Conservation (phyloP, 1,140 invertebrate species). For the Bombus pascuorum region DNA sequence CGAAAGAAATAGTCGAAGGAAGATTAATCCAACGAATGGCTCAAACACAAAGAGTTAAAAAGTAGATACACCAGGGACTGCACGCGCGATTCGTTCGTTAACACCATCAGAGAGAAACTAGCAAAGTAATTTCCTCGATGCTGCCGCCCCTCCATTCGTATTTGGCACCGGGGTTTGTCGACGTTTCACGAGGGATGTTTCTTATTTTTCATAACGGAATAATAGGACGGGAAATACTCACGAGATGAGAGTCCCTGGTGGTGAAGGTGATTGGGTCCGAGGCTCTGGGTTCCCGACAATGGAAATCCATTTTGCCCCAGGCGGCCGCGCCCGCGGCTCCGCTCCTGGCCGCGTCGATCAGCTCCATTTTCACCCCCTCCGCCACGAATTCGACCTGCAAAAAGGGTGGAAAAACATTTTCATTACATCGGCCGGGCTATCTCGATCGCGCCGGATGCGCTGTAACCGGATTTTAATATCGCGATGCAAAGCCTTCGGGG, state of each 20-base stretch:
- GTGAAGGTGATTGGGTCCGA: conserved; percentile 96
- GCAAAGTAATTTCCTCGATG: not conserved
- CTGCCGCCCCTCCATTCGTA: not conserved
- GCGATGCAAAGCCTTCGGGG: not conserved
- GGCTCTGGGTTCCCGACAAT: conserved; percentile 92
- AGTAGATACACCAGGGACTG: not conserved
- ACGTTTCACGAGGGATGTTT: not conserved
- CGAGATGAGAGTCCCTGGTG: conserved; percentile 94
- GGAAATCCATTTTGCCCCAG: conserved; percentile 93
- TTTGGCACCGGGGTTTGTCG: not conserved
- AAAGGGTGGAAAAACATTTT: conserved; percentile 28
- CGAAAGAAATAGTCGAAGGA: no score
- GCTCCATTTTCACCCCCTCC: conserved; percentile 92
- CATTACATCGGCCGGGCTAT: conserved; percentile 8
- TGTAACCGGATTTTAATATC: conserved; percentile 34
- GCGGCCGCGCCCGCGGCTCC: conserved; percentile 94
- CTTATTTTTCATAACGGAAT: conserved; percentile 21
- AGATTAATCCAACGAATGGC: not conserved
- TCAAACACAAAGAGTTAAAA: not conserved
- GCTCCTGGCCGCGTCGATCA: conserved; percentile 93
- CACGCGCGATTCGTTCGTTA: not conserved
- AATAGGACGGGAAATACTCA: conserved; percentile 80
- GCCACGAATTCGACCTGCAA: conserved; percentile 94
- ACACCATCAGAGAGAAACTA: not conserved
- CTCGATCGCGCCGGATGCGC: conserved; percentile 6